Conservation (phyloP, 2,797 vertebrate species). For the Spinibarbus caldwelli region DNA sequence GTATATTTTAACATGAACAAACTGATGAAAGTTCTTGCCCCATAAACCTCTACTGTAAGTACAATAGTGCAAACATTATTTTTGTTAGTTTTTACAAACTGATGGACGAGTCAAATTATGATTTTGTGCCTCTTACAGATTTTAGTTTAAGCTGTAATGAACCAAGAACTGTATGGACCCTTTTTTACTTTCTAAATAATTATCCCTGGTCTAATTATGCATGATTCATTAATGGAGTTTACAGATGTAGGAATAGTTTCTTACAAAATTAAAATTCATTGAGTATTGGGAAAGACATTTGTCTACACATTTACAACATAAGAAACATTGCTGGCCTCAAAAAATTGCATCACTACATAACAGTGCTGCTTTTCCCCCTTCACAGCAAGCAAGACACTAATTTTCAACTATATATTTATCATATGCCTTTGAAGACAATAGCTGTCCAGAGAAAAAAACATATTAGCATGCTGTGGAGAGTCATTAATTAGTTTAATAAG, state of each 20-base stretch:
- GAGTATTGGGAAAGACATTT: neutral
- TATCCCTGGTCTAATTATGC: neutral
- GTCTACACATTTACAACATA: neutral
- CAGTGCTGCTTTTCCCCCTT: neutral
- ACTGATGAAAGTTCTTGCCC: neutral
- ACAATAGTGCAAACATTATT: neutral
- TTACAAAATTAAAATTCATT: neutral
- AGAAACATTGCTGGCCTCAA: neutral
- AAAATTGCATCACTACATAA: neutral
- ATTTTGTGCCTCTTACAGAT: neutral
- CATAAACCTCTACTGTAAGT: neutral
- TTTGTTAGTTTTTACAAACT: neutral
- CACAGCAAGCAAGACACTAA: neutral
- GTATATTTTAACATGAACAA: neutral
- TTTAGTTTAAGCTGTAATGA: neutral
- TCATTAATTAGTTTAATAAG: constrained; percentile 38
- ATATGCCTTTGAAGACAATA: constrained; percentile 1
- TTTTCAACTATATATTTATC: neutral
- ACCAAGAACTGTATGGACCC: neutral
- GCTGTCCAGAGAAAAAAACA: constrained; percentile 19
- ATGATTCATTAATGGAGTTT: neutral
- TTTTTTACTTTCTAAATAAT: neutral
- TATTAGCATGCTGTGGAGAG: constrained; percentile 11
- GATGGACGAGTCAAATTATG: neutral
- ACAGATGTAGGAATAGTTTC: neutral